Evolutionary conservation across 1,140 invertebrate species (phyloP), one percentile per base, ranked within the genome.

Genomic region (Berghia stephanieae): DNA sequence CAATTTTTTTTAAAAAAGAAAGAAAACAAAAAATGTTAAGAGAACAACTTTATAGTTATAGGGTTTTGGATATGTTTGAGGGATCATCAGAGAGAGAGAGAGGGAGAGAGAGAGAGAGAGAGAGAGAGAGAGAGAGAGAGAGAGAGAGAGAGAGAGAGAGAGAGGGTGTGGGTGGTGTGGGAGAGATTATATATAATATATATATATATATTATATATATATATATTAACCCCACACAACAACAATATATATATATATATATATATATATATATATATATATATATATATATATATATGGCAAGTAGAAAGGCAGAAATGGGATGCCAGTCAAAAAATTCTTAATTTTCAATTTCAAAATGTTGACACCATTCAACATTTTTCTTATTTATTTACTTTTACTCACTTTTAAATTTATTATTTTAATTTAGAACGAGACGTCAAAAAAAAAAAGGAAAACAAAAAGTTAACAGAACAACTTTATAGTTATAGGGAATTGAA

Each of bases 111-210:
- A 71, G 68, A 71, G 38, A 71, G 31, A 68, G 38, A 68, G 66
- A 68, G 66, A 68, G 66, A 36, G 66, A 68, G n/a, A 68, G 66
- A 68, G 66, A 68, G 66, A 36, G 66, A 68, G 66, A 34, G 66
- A 68, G 31, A 68, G 27, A 36, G 8, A 67, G 66, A 68, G 31
- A 68, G 38, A 68, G 66, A 34, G 38, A 36, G 34, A 8, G 66
- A 36, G 10, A 36, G 31, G 24, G 34, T 21, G 34, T 4, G 46
- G 42, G 27, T 18, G 27, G 5, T 8, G 10, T 4, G 40, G 46
- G 68, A n/a, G 38, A 42, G 38, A 44, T 4, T 44, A 31, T 44
- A 42, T 8, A 43, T 24, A 18, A 34, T 38, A 44, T 10, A 70
- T 38, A 44, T 4, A 70, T n/a, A 42, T 38, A 42, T 3, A 44